Percentiles rank a stretch among this genome's conserved stretches.
phyloP scores from a whole-genome alignment of 2,797 vertebrate species.

The Myotis myotis region DNA sequence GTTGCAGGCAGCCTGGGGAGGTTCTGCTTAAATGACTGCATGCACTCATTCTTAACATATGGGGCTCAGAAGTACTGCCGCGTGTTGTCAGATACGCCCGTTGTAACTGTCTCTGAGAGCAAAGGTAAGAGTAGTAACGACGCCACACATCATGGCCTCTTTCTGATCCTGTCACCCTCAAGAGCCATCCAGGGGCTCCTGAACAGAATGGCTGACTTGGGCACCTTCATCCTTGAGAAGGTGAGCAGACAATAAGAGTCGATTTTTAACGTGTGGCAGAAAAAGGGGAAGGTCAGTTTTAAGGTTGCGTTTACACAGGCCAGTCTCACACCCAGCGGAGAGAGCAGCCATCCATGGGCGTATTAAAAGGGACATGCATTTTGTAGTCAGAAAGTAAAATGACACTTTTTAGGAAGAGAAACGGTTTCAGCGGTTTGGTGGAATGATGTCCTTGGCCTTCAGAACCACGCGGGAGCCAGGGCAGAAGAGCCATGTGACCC shows the following conservation, averaged over 20 bases:
- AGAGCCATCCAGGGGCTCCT: background rate
- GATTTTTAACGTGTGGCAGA: background rate
- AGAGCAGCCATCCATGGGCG: background rate
- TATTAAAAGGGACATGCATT: background rate
- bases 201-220: slow-evolving; percentile 45
- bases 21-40: slow-evolving; percentile 50
- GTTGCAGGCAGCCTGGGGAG: background rate
- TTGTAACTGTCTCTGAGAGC: slow-evolving; percentile 32
- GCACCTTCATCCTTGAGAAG: slow-evolving; percentile 42
- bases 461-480: background rate
- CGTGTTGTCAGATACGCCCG: background rate
- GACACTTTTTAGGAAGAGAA: slow-evolving; percentile 21
- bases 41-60: slow-evolving; percentile 46
- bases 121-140: slow-evolving; percentile 23
- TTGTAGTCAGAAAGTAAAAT: background rate
- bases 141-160: background rate
- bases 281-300: background rate
- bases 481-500: background rate
- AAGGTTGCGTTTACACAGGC: background rate
- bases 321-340: background rate
- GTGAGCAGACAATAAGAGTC: background rate
- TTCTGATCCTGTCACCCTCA: slow-evolving; percentile 41
- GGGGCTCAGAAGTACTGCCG: background rate
- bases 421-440: background rate
- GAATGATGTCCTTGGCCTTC: slow-evolving; percentile 45